Conservation (phyloP, 2,797 vertebrate species). For the Sparidentex hasta region DNA sequence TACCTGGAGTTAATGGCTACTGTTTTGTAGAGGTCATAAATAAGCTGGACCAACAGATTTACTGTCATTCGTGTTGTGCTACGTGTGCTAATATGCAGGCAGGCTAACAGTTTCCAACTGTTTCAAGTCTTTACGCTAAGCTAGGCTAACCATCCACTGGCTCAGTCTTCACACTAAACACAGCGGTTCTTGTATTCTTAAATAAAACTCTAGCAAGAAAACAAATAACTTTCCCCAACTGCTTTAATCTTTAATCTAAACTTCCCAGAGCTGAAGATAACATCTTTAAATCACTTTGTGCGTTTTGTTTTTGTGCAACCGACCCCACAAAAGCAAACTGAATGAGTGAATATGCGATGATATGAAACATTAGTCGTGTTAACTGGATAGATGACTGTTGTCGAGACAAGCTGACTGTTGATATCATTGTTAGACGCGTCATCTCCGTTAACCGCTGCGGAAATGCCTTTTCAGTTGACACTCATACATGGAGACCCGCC, state of each 20-base stretch:
- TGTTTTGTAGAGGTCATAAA: not conserved
- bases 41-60: no score
- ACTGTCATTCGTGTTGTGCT: no score
- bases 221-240: not conserved
- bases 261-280: not conserved
- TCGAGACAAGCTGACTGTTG: conserved; percentile 2
- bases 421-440: not conserved
- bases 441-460: conserved; percentile 18
- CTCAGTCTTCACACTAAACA: no score
- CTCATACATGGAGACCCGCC: not conserved
- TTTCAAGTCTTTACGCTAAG: not conserved
- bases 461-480: conserved; percentile 31
- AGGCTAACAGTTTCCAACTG: not conserved
- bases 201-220: not conserved
- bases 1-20: not conserved
- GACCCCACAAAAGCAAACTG: not conserved
- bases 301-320: not conserved
- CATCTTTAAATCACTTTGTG: not conserved
- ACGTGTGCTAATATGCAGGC: no score
- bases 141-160: no score
- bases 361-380: not conserved
- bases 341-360: not conserved
- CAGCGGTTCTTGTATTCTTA: not conserved
- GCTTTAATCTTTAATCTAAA: not conserved
- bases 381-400: not conserved